Percentiles rank a stretch among this genome's conserved stretches.
Evolutionary conservation across 2,888 invertebrate genomes (phyloP).

Genomic region (Sipha maydis): DNA sequence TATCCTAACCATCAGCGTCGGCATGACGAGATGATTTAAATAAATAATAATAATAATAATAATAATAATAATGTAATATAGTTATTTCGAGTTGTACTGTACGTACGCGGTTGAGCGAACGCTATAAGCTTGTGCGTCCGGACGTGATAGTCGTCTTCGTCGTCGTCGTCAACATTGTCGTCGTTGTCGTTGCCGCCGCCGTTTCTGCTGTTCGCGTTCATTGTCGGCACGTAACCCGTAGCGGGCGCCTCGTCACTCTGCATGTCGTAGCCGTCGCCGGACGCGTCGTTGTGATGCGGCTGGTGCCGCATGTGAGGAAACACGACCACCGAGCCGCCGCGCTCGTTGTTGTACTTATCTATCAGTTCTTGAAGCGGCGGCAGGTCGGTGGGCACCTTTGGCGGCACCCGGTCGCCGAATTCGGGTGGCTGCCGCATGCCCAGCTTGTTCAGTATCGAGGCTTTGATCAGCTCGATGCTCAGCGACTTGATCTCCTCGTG

Average conservation of each 20-base stretch:
- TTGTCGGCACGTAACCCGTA: neutral
- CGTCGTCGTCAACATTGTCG: constrained; percentile 65
- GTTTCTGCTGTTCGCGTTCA: neutral
- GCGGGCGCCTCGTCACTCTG: constrained; percentile 48
- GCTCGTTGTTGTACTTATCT: constrained; percentile 63
- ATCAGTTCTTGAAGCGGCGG: constrained; percentile 69
- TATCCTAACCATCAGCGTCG: no score
- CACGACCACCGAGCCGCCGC: constrained; percentile 65
- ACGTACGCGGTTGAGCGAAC: constrained; percentile 71
- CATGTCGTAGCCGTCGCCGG: constrained; percentile 35
- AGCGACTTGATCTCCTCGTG: constrained; percentile 35
- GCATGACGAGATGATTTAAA: no score
- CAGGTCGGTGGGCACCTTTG: constrained; percentile 73
- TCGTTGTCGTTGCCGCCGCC: neutral
- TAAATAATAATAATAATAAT: no score
- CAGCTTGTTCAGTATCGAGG: constrained; percentile 79
- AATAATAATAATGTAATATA: no score
- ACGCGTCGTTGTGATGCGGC: constrained; percentile 66
- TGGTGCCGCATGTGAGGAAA: constrained; percentile 68
- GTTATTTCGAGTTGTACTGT: neutral
- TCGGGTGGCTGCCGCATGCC: constrained; percentile 78
- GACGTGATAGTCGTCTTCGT: constrained; percentile 77
- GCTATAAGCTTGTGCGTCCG: constrained; percentile 76
- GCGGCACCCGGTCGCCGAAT: constrained; percentile 74
- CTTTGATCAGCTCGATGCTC: constrained; percentile 71